phyloP scores from a whole-genome alignment of 2,113 vertebrate genomes.

The Oncorhynchus gorbuscha region DNA sequence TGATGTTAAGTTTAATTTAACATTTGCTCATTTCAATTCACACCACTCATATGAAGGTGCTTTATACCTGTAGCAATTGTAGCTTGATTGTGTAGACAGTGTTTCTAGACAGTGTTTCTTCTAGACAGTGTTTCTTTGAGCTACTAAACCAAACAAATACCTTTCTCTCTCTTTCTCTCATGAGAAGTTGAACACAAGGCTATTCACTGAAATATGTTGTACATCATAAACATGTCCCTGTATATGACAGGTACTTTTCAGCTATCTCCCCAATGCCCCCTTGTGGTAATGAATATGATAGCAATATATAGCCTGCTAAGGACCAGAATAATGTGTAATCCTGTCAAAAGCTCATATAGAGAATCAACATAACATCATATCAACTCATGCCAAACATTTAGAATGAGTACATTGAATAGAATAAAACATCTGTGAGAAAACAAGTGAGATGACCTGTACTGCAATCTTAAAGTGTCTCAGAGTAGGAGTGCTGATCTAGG shows the following conservation, averaged over 20 bases:
- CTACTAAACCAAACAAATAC: background rate
- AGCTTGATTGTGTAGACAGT: background rate
- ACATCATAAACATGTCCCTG: background rate
- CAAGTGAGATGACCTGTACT: too few relatives aligned
- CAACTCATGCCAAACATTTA: too few relatives aligned
- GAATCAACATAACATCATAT: too few relatives aligned
- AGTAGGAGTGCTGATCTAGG: too few relatives aligned
- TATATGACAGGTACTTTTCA: background rate
- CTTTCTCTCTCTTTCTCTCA: background rate
- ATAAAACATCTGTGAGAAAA: too few relatives aligned
- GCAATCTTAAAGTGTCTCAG: too few relatives aligned
- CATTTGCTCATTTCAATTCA: background rate
- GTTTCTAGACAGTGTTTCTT: background rate
- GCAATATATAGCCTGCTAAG: background rate
- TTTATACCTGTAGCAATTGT: background rate
- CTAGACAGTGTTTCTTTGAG: background rate
- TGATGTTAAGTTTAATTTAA: background rate
- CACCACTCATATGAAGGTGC: too few relatives aligned
- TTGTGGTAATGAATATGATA: background rate
- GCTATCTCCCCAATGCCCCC: background rate
- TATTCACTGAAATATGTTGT: background rate
- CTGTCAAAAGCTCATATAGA: background rate
- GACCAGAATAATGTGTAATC: background rate
- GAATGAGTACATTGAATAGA: too few relatives aligned
- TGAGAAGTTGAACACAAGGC: too few relatives aligned